Evolutionary conservation across 2,113 vertebrate genomes (phyloP), one percentile per base, ranked within the genome.

Genomic region (Anarrhichthys ocellatus): DNA sequence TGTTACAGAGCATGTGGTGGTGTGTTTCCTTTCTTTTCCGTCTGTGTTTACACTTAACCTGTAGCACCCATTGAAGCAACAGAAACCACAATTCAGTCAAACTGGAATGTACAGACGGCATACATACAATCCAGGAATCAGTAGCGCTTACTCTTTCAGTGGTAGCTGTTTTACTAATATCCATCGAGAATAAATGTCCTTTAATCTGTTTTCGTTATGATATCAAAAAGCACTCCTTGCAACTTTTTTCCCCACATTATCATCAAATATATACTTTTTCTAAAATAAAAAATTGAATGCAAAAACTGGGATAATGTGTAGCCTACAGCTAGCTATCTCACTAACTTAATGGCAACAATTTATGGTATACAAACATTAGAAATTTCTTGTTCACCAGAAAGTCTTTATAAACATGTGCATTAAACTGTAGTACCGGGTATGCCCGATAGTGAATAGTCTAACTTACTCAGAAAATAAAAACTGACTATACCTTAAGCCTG

Each of bases 21-120:
- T 44, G 75, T 61, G 36, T 63, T 70, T 72, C 36, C 54, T 76
- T 71, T 70, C 22, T 52, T 50, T 67, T 72, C 38, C 8, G 2
- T 79, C 46, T 85, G 65, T 80, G 58, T 69, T 42, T 62, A 73
- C 15, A 38, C 59, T 70, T 63, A 44, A 78, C 24, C 64, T 61
- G 63, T 22, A n/a, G 27, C 62, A 58, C 5, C 34, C 77, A 67
- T 36, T 75, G 40, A 71, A 46, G 63, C 58, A 56, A 58, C 32
- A 71, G n/a, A 27, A 48, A 48, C 0, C 73, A 9, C 38, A 58
- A n/a, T 29, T 58, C 27, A 34, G 6, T 20, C 42, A 52, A 24
- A 74, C n/a, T 68, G 44, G 52, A 42, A 40, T 8, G 3, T 34
- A 63, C 2, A 52, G 59, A 34, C 59, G 15, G 27, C 17, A 38